These are phyloP conservation scores for Ladona fulva DNA, from an alignment of 1,140 invertebrate species.

Conservation along the genomic window DNA sequence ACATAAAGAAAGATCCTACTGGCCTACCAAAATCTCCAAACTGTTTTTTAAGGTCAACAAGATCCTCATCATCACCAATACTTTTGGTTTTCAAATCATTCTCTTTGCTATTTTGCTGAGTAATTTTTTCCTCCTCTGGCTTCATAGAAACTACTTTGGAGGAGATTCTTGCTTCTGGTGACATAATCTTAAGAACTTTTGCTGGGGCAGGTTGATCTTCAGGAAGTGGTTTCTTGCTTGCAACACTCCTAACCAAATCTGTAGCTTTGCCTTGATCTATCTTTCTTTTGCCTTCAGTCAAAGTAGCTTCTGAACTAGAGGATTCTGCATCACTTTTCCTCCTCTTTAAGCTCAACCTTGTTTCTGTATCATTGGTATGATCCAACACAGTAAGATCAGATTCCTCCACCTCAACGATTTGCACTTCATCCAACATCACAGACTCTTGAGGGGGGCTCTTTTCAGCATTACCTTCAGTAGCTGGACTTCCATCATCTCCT, in stretches of 20 bases:
- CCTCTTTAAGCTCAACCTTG: no score
- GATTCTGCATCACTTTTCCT: background rate
- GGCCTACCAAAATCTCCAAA: slow-evolving; percentile 37
- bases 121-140: no score
- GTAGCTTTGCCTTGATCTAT: slow-evolving; percentile 18
- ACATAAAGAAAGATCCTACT: slow-evolving; percentile 35
- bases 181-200: no score
- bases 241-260: slow-evolving; percentile 25
- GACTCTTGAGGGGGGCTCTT: background rate
- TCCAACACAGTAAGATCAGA: slow-evolving; percentile 24
- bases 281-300: slow-evolving; percentile 12
- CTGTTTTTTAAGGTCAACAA: background rate
- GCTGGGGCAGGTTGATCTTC: no score
- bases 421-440: background rate
- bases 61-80: no score
- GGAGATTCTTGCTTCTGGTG: no score
- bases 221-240: background rate
- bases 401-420: background rate
- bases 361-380: slow-evolving; percentile 14
- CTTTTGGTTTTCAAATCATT: no score
- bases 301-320: background rate
- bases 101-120: no score
- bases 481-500: slow-evolving; percentile 21
- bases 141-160: no score
- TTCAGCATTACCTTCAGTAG: background rate